Conservation (phyloP, 2,888 invertebrate genomes). For the Cenopis cana region DNA sequence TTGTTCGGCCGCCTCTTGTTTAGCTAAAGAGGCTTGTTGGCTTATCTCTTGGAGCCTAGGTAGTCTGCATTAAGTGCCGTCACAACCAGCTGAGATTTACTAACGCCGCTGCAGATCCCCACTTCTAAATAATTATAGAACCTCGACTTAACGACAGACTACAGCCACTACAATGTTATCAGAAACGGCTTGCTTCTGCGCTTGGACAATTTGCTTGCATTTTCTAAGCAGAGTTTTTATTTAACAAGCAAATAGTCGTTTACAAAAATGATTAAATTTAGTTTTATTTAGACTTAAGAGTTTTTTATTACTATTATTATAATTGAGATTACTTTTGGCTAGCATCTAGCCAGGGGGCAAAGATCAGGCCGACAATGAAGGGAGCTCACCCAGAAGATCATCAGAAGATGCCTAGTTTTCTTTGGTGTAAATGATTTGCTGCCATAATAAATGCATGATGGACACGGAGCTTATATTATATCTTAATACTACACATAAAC, state of each 20-base stretch:
- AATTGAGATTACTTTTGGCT: too few species aligned
- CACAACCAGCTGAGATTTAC: constrained; percentile 71
- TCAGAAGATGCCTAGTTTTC: too few species aligned
- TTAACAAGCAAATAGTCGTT: neutral
- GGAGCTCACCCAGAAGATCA: too few species aligned
- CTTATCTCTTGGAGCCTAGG: constrained; percentile 78
- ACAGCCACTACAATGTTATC: constrained; percentile 29
- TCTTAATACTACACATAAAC: too few species aligned
- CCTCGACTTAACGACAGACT: constrained; percentile 40
- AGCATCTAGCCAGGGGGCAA: too few species aligned
- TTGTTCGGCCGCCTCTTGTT: constrained; percentile 80
- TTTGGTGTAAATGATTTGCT: too few species aligned
- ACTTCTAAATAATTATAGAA: constrained; percentile 58
- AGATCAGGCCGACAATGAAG: too few species aligned
- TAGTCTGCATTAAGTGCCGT: constrained; percentile 78
- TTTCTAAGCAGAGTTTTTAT: constrained; percentile 2
- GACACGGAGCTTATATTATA: too few species aligned
- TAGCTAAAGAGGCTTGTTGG: constrained; percentile 80
- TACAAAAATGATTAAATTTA: too few species aligned
- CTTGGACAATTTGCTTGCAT: neutral
- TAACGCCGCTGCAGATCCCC: constrained; percentile 59
- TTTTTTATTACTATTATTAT: too few species aligned
- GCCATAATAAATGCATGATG: too few species aligned
- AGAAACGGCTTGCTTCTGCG: constrained; percentile 18
- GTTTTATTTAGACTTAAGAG: too few species aligned